Evolutionary conservation across 2,888 invertebrate genomes (phyloP), one percentile per base, ranked within the genome.

Genomic region (Atrina japonica): DNA sequence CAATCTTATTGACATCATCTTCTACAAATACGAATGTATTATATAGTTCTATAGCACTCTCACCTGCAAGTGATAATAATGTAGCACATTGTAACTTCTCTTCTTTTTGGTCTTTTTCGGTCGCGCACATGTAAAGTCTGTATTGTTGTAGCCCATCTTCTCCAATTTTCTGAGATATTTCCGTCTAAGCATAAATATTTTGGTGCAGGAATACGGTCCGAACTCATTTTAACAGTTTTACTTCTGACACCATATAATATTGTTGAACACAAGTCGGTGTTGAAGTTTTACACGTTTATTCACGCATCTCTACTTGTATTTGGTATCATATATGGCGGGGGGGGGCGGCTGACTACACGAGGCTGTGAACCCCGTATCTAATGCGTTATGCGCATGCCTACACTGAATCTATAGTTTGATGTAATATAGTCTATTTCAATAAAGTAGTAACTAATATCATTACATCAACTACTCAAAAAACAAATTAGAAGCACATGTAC

Each of bases 191-290:
- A 23, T n/a, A 59, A 23, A 3, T 18, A n/a, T 25, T 59, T 59
- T 6, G 59, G 59, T 41, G 41, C n/a, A 40, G 41, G 59, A 0
- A 59, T 35, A 7, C 30, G 18, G 40, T 29, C 27, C 27, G 40
- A 21, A 18, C 18, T 55, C 11, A 30, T 11, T 30, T 35, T 11
- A 35, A 35, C 35, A 2, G 14, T 29, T n/a, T 29, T 9, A 27
- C 47, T 61, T 61, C 61, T 61, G 61, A 61, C 60, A 60, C 60
- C 60, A 60, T 47, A 45, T 60, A 35, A 35, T 35, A 11, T 35
- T 35, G 35, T 35, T 7, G 6, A 35, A 5, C 5, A 35, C 11
- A 35, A 35, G 35, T 35, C 35, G 11, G 11, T 35, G 5, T 35
- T 5, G 11, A 35, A 35, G 35, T 7, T 11, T 7, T 35, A 35